Conservation (phyloP, 2,113 vertebrate genomes). For the Nyctibius bracteatus region DNA sequence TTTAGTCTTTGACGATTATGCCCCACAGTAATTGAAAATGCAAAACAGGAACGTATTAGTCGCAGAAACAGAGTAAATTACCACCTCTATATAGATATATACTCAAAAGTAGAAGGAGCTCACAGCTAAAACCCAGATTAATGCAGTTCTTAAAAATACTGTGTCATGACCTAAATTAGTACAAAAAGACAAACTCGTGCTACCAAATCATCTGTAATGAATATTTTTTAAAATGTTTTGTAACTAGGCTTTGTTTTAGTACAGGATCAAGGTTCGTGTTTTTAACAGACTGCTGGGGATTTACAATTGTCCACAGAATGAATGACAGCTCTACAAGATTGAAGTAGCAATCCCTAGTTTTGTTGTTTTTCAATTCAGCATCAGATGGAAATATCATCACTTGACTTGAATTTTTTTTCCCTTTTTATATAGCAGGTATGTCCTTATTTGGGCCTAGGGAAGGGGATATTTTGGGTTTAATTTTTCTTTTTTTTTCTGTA, state of each 20-base stretch:
- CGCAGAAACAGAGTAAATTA: background rate
- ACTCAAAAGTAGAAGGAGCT: background rate
- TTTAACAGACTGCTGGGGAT: background rate
- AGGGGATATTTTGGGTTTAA: background rate
- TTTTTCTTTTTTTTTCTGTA: background rate
- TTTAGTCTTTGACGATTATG: background rate
- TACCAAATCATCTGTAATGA: background rate
- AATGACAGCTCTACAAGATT: background rate
- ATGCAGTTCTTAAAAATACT: background rate
- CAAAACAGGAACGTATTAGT: background rate
- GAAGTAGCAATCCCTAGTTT: background rate
- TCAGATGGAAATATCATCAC: background rate
- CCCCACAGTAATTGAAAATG: background rate
- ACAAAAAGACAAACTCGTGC: background rate
- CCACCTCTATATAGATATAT: background rate
- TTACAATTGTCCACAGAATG: background rate
- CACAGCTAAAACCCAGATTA: background rate
- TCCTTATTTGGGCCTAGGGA: background rate
- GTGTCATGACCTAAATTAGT: background rate
- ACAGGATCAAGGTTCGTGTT: background rate
- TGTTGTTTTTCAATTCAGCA: background rate
- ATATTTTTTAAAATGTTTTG: background rate
- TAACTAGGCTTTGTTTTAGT: background rate
- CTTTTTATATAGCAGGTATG: background rate
- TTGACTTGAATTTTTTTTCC: background rate